These are phyloP conservation scores for Lymantria monacha DNA, from an alignment of 2,888 invertebrate genomes.

Conservation along the genomic window DNA sequence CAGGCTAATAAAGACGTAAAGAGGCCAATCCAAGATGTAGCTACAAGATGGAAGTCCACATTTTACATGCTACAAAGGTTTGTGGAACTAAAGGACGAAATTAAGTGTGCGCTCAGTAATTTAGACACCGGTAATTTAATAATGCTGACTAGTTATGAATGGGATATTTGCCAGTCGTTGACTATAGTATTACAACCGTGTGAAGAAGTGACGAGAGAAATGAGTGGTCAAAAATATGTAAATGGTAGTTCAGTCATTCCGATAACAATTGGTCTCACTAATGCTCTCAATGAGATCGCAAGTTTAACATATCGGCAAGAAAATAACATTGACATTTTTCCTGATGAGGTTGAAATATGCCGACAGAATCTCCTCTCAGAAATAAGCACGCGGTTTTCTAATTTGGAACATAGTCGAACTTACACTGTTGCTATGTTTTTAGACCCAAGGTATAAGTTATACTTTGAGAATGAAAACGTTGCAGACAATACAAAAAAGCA, in stretches of 20 bases:
- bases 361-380: slow-evolving; percentile 4
- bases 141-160: slow-evolving; percentile 4
- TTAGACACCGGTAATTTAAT: neutral
- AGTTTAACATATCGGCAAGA: neutral
- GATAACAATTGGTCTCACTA: slow-evolving; percentile 3
- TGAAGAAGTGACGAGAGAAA: slow-evolving; percentile 3
- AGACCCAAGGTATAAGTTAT: slow-evolving; percentile 11
- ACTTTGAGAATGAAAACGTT: slow-evolving; percentile 6
- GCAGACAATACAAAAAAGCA: slow-evolving; percentile 8
- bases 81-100: slow-evolving; percentile 2
- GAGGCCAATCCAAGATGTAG: slow-evolving; percentile 20
- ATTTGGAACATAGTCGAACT: slow-evolving; percentile 6
- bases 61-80: slow-evolving; percentile 22
- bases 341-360: slow-evolving; percentile 4
- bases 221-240: slow-evolving; percentile 10
- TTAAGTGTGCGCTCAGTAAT: neutral
- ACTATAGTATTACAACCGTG: slow-evolving; percentile 1
- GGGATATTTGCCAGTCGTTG: slow-evolving; percentile 6
- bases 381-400: slow-evolving; percentile 2
- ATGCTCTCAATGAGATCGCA: neutral
- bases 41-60: slow-evolving; percentile 26
- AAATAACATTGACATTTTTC: slow-evolving; percentile 1
- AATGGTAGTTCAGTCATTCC: neutral
- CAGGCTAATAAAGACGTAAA: slow-evolving; percentile 16
- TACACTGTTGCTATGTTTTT: slow-evolving; percentile 4